Evolutionary conservation across 2,113 vertebrate genomes (phyloP), one percentile per base, ranked within the genome.

Genomic region (Psittacus erithacus): DNA sequence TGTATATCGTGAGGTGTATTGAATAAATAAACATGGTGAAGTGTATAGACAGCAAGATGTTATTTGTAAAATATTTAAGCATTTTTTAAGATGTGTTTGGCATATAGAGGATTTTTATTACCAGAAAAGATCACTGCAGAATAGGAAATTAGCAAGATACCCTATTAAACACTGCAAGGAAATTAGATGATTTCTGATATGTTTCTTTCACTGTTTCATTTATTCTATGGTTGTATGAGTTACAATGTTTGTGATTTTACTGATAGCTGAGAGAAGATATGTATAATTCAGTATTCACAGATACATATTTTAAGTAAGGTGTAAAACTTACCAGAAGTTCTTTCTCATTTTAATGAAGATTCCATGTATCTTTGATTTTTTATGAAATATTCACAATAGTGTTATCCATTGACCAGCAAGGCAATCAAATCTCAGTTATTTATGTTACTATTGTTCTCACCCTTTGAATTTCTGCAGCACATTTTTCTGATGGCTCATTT

Each of bases 381-480:
- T 69, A 63, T 87, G 16, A 94, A 96, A 82, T 80, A 91, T 82
- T 91, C 73, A 81, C 86, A 86, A 38, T 53, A 73, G 18, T 64
- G 82, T 92, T 88, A n/a, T 85, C 62, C 12, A 1, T 43, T 12
- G 4, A 64, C 62, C 63, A 73, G 25, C 8, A 53, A 96, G 63
- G 67, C 79, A 95, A 96, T 95, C 65, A 64, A 88, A 95, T 67
- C 74, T 80, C 88, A 92, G 14, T 91, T 80, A 82, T 90, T 88
- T 82, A 46, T 43, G 23, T 90, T 91, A 92, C 83, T 86, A 77
- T 82, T 90, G 80, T 94, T 93, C 47, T 80, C 69, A 65, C 18
- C 43, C 78, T 95, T 95, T 92, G 68, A 90, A 95, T 91, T 86
- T 93, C 70, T 57, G 19, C 67, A 92, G 39, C 68, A 83, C 1